Evolutionary conservation across 53 echinoderm and acorn worm species (phyloP).

Genomic region (Paelopatides confundens): DNA sequence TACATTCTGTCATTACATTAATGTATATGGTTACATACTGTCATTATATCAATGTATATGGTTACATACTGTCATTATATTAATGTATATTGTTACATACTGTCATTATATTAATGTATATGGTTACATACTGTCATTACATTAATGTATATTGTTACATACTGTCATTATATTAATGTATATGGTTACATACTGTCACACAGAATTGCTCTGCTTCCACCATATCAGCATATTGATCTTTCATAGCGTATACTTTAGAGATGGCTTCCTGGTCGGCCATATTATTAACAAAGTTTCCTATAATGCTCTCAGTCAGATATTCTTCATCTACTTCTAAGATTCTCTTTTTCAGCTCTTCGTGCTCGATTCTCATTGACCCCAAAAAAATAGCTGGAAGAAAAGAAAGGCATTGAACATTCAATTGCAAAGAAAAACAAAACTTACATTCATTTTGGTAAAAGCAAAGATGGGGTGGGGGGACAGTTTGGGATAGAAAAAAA

Average conservation of each 20-base stretch:
- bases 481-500: too few species aligned
- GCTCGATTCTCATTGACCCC: slow-evolving; percentile 79
- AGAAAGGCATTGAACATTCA: background rate
- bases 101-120: too few species aligned
- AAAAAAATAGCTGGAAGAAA: slow-evolving; percentile 78
- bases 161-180: background rate
- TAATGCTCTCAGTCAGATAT: slow-evolving; percentile 73
- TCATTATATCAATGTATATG: too few species aligned
- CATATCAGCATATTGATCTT: slow-evolving; percentile 90
- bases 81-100: too few species aligned
- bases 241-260: slow-evolving; percentile 66
- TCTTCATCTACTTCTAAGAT: slow-evolving; percentile 90
- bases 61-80: too few species aligned
- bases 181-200: slow-evolving; percentile 67
- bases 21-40: too few species aligned
- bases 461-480: too few species aligned
- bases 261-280: slow-evolving; percentile 86
- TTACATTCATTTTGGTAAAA: too few species aligned
- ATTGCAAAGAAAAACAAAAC: too few species aligned
- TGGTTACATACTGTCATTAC: background rate
- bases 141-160: background rate
- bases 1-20: too few species aligned
- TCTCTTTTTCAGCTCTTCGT: slow-evolving; percentile 83
- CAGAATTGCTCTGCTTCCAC: slow-evolving; percentile 94
- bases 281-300: slow-evolving; percentile 83